Base-by-base conservation (phyloP, 2,888 invertebrate genomes). In the Pterostichus madidus region DNA sequence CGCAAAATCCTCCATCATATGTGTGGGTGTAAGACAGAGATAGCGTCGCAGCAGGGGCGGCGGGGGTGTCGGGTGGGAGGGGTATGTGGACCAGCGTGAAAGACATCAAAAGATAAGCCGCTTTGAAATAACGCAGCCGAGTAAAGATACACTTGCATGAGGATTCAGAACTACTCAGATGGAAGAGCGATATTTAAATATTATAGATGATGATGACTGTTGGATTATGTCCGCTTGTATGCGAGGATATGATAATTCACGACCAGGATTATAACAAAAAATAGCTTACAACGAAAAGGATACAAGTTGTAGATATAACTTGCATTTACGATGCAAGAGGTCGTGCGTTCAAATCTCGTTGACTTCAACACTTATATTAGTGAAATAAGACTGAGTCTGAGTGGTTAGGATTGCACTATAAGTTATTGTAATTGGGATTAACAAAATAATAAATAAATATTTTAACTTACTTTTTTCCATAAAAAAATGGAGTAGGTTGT, bases 131-230 rank as follows among this genome's bases (percentile, higher is more conserved):
- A 75, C 52, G 49, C 75, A 52, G 32, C 52, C 13, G 13, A 32
- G 75, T 39, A 75, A 75, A 75, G 75, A 75, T 75, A 75, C 52
- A 52, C 75, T 52, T 75, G 52, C 52, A 75, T 31, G 64, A 75
- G 75, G 13, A 52, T 75, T 75, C 75, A 52, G 52, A 75, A 24
- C 49, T 52, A 75, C 75, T 75, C 52, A 75, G 75, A 75, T 75
- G 75, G 75, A 75, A 75, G 75, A 75, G 49, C 52, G 75, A 75
- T 75, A 75, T 75, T 75, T 75, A 52, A 75, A 75, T 75, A 75
- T 75, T 75, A 75, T 75, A 52, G 75, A 75, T 75, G 75, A 75
- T 75, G 75, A 75, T 75, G 75, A 75, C 68, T 71, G 46, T 15
- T 17, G 68, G 68, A 71, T 71, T 44, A 71, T 71, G 68, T 31